Percentiles rank a stretch among this genome's conserved stretches.
These are phyloP conservation scores for Rhagium mordax DNA, from an alignment of 2,888 invertebrate genomes.

Conservation along the genomic window DNA sequence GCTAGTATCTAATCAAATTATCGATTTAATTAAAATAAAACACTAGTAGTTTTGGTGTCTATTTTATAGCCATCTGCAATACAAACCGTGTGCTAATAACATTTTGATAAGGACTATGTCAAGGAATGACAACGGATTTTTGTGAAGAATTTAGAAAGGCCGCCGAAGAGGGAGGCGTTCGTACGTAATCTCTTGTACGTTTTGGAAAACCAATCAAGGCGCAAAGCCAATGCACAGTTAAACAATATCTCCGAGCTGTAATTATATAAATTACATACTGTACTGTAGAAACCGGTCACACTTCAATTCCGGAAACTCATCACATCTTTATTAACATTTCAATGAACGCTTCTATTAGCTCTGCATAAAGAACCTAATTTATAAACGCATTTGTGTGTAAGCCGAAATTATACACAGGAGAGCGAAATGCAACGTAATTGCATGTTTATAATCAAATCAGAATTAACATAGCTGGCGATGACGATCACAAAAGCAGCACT, in stretches of 20 bases:
- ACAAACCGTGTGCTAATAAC: no score
- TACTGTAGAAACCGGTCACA: slow-evolving; percentile 39
- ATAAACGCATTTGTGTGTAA: background rate
- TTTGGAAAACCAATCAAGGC: slow-evolving; percentile 24
- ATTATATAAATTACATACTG: slow-evolving; percentile 45
- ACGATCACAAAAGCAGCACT: background rate
- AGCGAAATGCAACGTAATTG: background rate
- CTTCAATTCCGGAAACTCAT: slow-evolving; percentile 48
- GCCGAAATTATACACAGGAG: background rate
- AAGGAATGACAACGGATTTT: no score
- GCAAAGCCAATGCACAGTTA: slow-evolving; percentile 41
- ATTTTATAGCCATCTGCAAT: no score
- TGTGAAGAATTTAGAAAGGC: no score
- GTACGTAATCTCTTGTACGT: slow-evolving; percentile 3
- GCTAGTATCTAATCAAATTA: no score
- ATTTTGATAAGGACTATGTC: no score
- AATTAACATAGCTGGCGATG: background rate
- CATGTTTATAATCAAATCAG: background rate
- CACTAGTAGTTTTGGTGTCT: no score
- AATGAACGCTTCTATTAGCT: slow-evolving; percentile 24
- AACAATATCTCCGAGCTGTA: slow-evolving; percentile 44
- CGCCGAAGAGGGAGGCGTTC: no score
- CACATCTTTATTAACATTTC: slow-evolving; percentile 36
- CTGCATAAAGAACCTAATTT: slow-evolving; percentile 16
- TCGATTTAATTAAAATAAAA: no score